A percentile compares a stretch with the other conserved stretches of the same genome.
phyloP scores from a whole-genome alignment of 1,140 invertebrate genomes.

The Drosophila pruinosa region DNA sequence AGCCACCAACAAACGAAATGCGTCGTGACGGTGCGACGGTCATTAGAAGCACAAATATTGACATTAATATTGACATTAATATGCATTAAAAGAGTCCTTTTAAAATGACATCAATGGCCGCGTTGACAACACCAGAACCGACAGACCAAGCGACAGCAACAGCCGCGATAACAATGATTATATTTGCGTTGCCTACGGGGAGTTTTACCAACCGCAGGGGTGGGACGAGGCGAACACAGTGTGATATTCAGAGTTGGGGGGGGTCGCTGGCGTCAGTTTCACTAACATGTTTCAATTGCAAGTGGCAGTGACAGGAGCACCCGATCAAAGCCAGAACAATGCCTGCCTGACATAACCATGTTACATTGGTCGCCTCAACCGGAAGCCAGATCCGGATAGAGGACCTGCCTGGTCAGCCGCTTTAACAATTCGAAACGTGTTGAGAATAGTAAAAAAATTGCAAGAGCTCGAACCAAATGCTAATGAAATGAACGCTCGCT shows the following conservation, averaged over 20 bases:
- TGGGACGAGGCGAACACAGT: background rate
- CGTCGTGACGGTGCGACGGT: constrained; percentile 35
- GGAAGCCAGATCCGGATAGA: constrained; percentile 17
- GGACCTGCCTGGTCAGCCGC: constrained; percentile 28
- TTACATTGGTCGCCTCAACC: constrained; percentile 30
- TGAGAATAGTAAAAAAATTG: constrained; percentile 57
- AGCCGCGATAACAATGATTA: constrained; percentile 48
- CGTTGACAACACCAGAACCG: constrained; percentile 47
- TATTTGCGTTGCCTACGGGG: constrained; percentile 31
- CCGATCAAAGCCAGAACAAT: constrained; percentile 32
- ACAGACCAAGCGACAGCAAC: constrained; percentile 19
- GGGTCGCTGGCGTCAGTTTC: background rate
- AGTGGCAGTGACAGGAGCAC: constrained; percentile 35
- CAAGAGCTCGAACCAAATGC: constrained; percentile 45
- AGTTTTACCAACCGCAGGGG: background rate
- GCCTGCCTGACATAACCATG: constrained; percentile 29
- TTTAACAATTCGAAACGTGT: constrained; percentile 70
- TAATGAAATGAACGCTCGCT: constrained; percentile 68
- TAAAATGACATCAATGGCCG: constrained; percentile 73
- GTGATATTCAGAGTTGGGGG: background rate
- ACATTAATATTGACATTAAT: constrained; percentile 80
- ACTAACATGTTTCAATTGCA: constrained; percentile 55
- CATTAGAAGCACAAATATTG: constrained; percentile 77
- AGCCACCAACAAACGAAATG: constrained; percentile 49
- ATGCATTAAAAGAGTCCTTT: constrained; percentile 72